These are phyloP conservation scores for Notolepis coatsorum DNA, from an alignment of 2,797 vertebrate species.

Conservation along the genomic window DNA sequence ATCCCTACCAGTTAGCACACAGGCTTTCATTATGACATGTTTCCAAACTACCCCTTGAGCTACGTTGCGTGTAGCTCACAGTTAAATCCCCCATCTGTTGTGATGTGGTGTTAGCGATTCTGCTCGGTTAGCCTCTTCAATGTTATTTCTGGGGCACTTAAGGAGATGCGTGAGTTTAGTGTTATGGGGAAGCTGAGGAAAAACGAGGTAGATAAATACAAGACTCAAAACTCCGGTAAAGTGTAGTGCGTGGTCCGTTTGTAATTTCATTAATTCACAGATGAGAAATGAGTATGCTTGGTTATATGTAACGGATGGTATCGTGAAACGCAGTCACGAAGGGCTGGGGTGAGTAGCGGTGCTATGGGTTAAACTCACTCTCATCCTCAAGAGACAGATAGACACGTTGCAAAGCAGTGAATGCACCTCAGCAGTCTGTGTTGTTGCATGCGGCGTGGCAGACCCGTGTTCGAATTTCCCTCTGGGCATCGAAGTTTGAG, in stretches of 20 bases:
- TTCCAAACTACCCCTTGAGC: constrained; percentile 57
- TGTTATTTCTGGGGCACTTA: constrained; percentile 32
- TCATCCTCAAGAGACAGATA: too few species aligned
- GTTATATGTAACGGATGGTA: constrained; percentile 11
- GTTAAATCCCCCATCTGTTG: constrained; percentile 62
- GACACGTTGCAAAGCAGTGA: too few species aligned
- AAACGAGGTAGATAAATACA: constrained; percentile 18
- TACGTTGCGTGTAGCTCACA: constrained; percentile 44
- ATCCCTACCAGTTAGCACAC: constrained; percentile 61
- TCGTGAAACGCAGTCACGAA: too few species aligned
- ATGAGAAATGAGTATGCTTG: constrained; percentile 19
- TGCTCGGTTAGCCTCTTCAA: constrained; percentile 26
- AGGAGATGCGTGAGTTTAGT: constrained; percentile 30
- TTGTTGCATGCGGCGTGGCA: too few species aligned
- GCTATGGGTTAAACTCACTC: too few species aligned
- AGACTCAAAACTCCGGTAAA: constrained; percentile 12
- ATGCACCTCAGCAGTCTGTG: too few species aligned
- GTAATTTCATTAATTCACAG: constrained; percentile 5
- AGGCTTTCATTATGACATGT: constrained; percentile 57
- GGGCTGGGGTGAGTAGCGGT: too few species aligned
- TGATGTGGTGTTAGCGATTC: constrained; percentile 38
- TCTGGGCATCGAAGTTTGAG: too few species aligned
- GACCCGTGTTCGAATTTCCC: too few species aligned
- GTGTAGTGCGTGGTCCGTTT: background rate
- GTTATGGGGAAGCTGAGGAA: constrained; percentile 18